These are phyloP conservation scores for Halcyon chelicuti DNA, from an alignment of 2,797 vertebrate genomes.

Conservation along the genomic window DNA sequence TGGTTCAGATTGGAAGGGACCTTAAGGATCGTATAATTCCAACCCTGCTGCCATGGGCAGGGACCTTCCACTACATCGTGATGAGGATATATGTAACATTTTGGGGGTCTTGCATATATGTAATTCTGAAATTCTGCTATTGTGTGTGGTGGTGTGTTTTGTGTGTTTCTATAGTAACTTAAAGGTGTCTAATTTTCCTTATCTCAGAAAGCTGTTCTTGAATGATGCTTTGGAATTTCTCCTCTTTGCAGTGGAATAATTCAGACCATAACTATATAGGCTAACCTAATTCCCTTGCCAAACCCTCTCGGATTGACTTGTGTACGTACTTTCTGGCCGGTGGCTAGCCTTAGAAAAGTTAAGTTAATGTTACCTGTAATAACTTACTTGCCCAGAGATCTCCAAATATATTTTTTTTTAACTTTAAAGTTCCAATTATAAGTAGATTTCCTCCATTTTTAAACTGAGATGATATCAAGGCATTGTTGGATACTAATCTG, in stretches of 20 bases:
- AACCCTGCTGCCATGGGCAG: not conserved
- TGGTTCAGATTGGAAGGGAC: not conserved
- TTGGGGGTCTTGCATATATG: not conserved
- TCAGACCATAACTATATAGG: fast-evolving
- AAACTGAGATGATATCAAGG: too few relatives aligned
- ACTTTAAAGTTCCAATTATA: not conserved
- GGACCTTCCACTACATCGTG: not conserved
- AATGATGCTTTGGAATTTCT: not conserved
- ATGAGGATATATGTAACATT: not conserved
- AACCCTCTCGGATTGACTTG: not conserved
- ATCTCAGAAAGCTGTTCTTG: not conserved
- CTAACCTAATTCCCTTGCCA: not conserved
- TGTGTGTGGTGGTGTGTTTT: not conserved
- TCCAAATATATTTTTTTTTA: not conserved
- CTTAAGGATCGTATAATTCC: not conserved
- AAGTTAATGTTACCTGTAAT: not conserved
- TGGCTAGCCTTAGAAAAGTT: not conserved
- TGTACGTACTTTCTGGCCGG: not conserved
- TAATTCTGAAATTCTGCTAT: not conserved
- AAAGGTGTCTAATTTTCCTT: not conserved
- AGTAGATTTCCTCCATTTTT: not conserved
- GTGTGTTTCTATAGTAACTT: not conserved
- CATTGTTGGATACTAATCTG: not conserved
- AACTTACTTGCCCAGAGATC: not conserved
- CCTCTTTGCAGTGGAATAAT: not conserved